Percentiles rank a stretch among this genome's conserved stretches.
phyloP scores from a whole-genome alignment of 2,113 vertebrate species.

The Procavia capensis region DNA sequence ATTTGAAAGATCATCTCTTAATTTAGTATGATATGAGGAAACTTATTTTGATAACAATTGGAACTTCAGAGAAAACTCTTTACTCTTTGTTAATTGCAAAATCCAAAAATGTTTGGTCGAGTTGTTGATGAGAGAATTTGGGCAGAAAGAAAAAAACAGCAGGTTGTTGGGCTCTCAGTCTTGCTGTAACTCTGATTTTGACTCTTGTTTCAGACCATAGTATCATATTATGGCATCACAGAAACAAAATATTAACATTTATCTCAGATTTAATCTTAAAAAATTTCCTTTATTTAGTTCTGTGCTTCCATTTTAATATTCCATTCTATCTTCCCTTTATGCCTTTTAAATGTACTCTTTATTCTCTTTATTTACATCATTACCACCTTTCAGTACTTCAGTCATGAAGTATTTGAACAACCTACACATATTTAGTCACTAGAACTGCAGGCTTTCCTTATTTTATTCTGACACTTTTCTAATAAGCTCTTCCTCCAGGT shows the following conservation, averaged over 20 bases:
- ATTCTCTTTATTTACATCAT: not conserved
- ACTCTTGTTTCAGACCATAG: not conserved
- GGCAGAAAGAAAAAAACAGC: not conserved
- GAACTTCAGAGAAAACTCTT: not conserved
- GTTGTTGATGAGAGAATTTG: not conserved
- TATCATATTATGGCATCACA: not conserved
- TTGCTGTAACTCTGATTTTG: not conserved
- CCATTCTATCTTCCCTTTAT: not conserved
- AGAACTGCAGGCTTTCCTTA: not conserved
- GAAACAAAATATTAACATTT: not conserved
- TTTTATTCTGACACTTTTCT: slow-evolving; percentile 31
- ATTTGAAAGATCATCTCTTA: slow-evolving; percentile 52
- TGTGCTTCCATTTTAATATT: not conserved
- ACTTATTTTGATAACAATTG: not conserved
- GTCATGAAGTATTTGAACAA: not conserved
- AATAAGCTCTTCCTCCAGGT: not conserved
- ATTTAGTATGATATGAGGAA: not conserved
- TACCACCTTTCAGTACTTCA: not conserved
- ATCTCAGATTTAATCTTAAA: not conserved
- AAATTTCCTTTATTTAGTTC: not conserved
- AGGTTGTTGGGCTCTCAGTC: not conserved
- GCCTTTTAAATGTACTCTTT: not conserved
- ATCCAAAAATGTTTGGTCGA: not conserved
- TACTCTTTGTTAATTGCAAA: not conserved
- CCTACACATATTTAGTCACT: not conserved